Evolutionary conservation across 2,888 invertebrate species (phyloP).

Genomic region (Phyto melanocephala): DNA sequence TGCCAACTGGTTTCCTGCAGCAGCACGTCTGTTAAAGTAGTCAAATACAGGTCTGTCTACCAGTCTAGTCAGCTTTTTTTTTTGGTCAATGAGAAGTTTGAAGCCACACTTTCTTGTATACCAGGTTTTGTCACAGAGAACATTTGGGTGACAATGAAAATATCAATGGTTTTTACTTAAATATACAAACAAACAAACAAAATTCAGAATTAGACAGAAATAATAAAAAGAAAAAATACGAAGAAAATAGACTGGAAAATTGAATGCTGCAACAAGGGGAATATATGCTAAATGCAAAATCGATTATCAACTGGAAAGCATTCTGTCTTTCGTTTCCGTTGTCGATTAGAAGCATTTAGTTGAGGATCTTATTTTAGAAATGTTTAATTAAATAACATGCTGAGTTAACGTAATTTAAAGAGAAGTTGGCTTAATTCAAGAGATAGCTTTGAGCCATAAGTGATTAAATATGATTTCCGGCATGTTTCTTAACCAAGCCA

Average conservation of each 20-base stretch:
- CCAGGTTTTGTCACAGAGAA: conserved; percentile 26
- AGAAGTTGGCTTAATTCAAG: too few species aligned
- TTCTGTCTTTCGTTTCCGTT: too few species aligned
- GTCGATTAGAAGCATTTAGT: too few species aligned
- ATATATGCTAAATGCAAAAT: not conserved
- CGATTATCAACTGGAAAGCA: too few species aligned
- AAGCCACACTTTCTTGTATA: conserved; percentile 34
- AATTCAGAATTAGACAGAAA: not conserved
- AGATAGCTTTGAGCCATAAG: too few species aligned
- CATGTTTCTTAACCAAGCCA: too few species aligned
- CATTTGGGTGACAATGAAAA: conserved; percentile 45
- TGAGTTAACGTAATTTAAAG: too few species aligned
- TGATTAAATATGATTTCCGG: too few species aligned
- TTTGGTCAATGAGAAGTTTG: not conserved
- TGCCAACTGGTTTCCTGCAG: conserved; percentile 27
- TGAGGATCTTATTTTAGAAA: too few species aligned
- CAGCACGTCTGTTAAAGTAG: not conserved
- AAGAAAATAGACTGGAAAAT: not conserved
- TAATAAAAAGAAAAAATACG: not conserved
- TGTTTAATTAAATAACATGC: too few species aligned
- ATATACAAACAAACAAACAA: conserved; percentile 1
- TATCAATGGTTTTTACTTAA: too few species aligned
- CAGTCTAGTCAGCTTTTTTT: conserved; percentile 26
- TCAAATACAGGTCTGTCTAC: conserved; percentile 35
- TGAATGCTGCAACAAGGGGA: not conserved